These are phyloP conservation scores for Trachythela sp. DNA, from an alignment of 64 coral and sea anemone species.

Conservation along the genomic window DNA sequence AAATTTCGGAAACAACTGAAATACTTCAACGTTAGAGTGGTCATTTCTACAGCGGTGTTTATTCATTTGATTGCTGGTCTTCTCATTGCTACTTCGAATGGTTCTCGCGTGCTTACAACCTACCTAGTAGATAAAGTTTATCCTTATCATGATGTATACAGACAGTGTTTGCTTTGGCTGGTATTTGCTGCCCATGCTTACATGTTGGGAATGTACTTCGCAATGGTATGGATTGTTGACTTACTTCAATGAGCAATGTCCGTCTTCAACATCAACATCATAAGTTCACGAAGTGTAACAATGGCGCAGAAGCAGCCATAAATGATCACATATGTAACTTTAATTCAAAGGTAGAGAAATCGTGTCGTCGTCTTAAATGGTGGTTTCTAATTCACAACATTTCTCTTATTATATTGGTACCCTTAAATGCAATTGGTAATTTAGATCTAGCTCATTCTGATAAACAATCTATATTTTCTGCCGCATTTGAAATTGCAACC, in stretches of 20 bases:
- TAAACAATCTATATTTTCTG: background rate
- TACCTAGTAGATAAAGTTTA: background rate
- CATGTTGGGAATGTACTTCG: background rate
- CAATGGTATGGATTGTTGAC: background rate
- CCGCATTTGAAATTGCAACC: background rate
- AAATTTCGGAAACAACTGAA: background rate
- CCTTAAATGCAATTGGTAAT: background rate
- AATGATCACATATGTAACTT: background rate
- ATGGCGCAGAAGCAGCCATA: background rate
- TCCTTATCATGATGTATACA: background rate
- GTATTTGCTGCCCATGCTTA: background rate
- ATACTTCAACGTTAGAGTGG: background rate
- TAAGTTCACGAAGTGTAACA: background rate
- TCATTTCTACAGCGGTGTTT: background rate
- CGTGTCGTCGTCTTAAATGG: background rate
- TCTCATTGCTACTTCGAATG: background rate
- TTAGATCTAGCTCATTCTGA: background rate
- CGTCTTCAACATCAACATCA: background rate
- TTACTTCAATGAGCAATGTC: background rate
- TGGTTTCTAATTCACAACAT: background rate
- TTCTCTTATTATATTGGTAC: background rate
- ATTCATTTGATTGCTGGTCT: background rate
- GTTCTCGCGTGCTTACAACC: background rate
- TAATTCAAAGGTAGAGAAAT: background rate
- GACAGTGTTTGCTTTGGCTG: background rate